phyloP scores from a whole-genome alignment of 2,888 invertebrate species.

The Chaitophorus viminalis region DNA sequence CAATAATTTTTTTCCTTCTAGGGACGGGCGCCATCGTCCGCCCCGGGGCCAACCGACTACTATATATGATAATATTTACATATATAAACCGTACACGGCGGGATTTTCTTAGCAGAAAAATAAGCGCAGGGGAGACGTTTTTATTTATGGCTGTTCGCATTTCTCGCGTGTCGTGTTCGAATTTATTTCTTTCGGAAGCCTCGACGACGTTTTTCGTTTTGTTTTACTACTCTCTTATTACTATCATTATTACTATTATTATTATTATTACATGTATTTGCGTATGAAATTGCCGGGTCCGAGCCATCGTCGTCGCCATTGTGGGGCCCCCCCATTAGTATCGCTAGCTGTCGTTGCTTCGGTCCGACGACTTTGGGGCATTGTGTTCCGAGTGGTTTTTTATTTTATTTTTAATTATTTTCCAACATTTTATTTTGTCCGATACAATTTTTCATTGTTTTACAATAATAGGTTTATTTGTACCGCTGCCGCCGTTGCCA shows the following conservation, averaged over 20 bases:
- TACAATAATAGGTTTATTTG: conserved; percentile 48
- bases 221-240: conserved; percentile 38
- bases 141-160: conserved; percentile 41
- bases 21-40: conserved; percentile 14
- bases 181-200: conserved; percentile 61
- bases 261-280: conserved; percentile 41
- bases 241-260: conserved; percentile 22
- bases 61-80: not conserved
- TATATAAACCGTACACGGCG: not conserved
- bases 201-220: conserved; percentile 59
- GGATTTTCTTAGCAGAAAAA: conserved; percentile 45
- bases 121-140: conserved; percentile 13
- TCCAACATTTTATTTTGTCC: conserved; percentile 27
- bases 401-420: conserved; percentile 47
- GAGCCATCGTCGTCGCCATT: conserved; percentile 39
- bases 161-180: conserved; percentile 59
- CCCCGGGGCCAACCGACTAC: not conserved
- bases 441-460: conserved; percentile 60
- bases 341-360: conserved; percentile 40
- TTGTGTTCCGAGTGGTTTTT: conserved; percentile 17
- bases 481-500: not conserved
- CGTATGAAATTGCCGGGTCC: conserved; percentile 59
- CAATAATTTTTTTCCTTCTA: conserved; percentile 20
- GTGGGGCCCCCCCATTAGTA: conserved; percentile 39
- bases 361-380: conserved; percentile 51